Evolutionary conservation across 2,797 vertebrate genomes (phyloP).

Genomic region (Melanogrammus aeglefinus): DNA sequence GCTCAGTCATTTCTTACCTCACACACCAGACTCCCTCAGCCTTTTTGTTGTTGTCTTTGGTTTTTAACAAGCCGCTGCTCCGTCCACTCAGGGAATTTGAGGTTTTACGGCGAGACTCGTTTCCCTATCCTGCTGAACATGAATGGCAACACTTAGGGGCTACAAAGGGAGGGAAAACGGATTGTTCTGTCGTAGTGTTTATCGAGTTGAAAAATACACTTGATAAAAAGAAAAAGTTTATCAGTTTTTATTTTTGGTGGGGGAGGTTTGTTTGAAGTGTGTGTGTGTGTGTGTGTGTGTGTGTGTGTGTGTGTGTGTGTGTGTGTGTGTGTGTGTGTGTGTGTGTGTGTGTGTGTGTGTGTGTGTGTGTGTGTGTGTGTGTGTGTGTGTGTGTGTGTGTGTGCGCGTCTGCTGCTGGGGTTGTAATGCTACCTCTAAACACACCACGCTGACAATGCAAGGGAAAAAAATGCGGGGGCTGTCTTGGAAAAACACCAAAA

Average conservation of each 20-base stretch:
- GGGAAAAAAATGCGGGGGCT: slow-evolving; percentile 30
- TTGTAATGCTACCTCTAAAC: slow-evolving; percentile 47
- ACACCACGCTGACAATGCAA: slow-evolving; percentile 64
- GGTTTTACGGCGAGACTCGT: slow-evolving; percentile 48
- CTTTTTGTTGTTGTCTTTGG: slow-evolving; percentile 39
- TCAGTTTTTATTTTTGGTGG: slow-evolving; percentile 45
- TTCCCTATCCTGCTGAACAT: slow-evolving; percentile 22
- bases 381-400: too few relatives aligned
- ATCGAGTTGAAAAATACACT: slow-evolving; percentile 14
- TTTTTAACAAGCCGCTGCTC: slow-evolving; percentile 28
- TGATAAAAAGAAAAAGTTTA: slow-evolving; percentile 33
- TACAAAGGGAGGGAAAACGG: background rate
- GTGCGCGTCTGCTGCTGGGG: slow-evolving; percentile 46
- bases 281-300: too few relatives aligned
- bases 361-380: too few relatives aligned
- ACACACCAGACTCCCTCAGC: slow-evolving; percentile 11
- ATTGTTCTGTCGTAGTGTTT: background rate
- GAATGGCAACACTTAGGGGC: background rate
- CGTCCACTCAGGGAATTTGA: slow-evolving; percentile 47
- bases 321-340: background rate
- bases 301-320: background rate
- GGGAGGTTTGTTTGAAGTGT: slow-evolving; percentile 52
- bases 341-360: too few relatives aligned
- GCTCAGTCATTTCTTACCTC: slow-evolving; percentile 50
- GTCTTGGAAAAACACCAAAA: slow-evolving; percentile 32